Evolutionary conservation across 2,113 vertebrate genomes (phyloP), one percentile per base, ranked within the genome.

Genomic region (Pachyramphus minor): DNA sequence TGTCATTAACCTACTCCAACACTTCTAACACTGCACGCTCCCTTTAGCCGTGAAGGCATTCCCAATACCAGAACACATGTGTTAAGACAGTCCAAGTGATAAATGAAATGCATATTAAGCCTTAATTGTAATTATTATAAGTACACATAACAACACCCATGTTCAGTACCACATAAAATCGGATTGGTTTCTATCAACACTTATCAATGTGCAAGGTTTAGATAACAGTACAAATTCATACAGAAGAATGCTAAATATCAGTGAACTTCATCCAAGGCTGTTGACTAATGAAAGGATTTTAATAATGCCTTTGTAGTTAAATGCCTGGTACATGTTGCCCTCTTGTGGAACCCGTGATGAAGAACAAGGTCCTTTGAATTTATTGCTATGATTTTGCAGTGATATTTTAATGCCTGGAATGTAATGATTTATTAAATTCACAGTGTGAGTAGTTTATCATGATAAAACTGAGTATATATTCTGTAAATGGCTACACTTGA

Each of bases 311-410:
- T 31, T 69, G 58, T 9, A 52, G 41, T 24, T 78, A 89, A 96
- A 96, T 49, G 33, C 71, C 86, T 95, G 87, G 97, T 92, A 63
- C 52, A 97, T 88, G 84, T 95, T 97, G 98, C 98, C 98, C 98
- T 97, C 98, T 98, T 96, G 97, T 97, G 98, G 97, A 96, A 72
- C 5, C 4, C 0, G 18, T 24, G 30, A 33, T 33, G 60, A 92
- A 94, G 22, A 28, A 84, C 93, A 91, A 37, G 21, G n/a, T 35
- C 42, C 33, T 82, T 42, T 31, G 13, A 31, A 52, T 67, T 75
- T 14, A 33, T 19, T 69, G 37, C 58, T 23, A 45, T 7, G 19
- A 37, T 42, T 89, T 83, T 78, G 60, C n/a, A 67, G 27, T 12
- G 53, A 6, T 72, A 71, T 87, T 89, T 89, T 79, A 68, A 39